Evolutionary conservation across 1,140 invertebrate species (phyloP).

Genomic region (Trissolcus basalis): DNA sequence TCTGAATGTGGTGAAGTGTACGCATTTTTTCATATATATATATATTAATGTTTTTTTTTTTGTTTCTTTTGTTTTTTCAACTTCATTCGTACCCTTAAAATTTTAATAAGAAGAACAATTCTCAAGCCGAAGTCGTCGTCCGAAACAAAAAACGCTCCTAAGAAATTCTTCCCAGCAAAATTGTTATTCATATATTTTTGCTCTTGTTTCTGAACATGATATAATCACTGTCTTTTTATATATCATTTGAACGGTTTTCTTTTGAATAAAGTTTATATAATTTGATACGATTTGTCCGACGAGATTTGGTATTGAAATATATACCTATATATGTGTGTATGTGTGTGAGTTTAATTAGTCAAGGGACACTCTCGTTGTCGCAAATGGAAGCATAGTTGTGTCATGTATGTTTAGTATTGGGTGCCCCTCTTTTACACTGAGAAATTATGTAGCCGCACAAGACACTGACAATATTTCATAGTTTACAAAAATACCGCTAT

Average conservation of each 20-base stretch:
- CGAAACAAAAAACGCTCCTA: not conserved
- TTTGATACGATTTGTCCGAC: slow-evolving; percentile 3
- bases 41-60: slow-evolving; percentile 6
- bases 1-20: slow-evolving; percentile 54
- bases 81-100: slow-evolving; percentile 15
- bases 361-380: slow-evolving; percentile 17
- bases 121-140: too few species aligned
- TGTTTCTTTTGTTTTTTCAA: not conserved
- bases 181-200: not conserved
- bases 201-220: not conserved
- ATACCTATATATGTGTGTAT: not conserved
- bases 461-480: slow-evolving; percentile 54
- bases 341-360: not conserved
- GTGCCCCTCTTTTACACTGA: slow-evolving; percentile 34
- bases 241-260: not conserved
- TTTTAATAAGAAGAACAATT: too few species aligned
- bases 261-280: not conserved
- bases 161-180: slow-evolving; percentile 1
- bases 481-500: slow-evolving; percentile 49
- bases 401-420: slow-evolving; percentile 6
- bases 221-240: too few species aligned
- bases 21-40: slow-evolving; percentile 22
- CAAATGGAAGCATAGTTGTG: slow-evolving; percentile 25
- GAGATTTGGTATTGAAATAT: slow-evolving; percentile 4
- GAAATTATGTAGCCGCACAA: slow-evolving; percentile 38